A percentile compares a stretch with the other conserved stretches of the same genome.
Conservation (phyloP, 2,797 vertebrate species). For the Rhyacichthys aspro region DNA sequence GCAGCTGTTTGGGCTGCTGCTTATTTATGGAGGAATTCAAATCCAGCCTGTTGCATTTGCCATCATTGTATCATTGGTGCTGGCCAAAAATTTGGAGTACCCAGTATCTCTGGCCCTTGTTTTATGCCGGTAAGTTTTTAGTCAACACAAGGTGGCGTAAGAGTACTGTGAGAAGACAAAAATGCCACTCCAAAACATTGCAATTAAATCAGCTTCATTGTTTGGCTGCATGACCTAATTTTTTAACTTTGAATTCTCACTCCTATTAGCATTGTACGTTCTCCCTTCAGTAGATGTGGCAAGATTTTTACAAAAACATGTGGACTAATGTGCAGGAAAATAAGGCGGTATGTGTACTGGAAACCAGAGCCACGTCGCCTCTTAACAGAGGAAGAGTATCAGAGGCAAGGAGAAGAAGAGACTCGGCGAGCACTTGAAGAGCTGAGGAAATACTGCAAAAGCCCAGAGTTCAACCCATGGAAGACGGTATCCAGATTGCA, state of each 20-base stretch:
- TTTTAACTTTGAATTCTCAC: too few species aligned
- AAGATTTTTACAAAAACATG: neutral
- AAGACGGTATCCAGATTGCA: constrained; percentile 87
- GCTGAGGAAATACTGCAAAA: constrained; percentile 86
- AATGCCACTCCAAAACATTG: neutral
- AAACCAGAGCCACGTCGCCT: constrained; percentile 84
- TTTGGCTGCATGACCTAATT: too few species aligned
- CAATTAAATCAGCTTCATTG: neutral
- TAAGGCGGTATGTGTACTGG: constrained; percentile 61
- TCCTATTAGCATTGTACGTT: too few species aligned
- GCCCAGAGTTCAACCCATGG: constrained; percentile 92
- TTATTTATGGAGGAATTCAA: constrained; percentile 90
- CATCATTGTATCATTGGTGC: constrained; percentile 82
- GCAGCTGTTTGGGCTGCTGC: constrained; percentile 89
- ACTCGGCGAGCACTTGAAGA: constrained; percentile 88
- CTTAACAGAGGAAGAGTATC: constrained; percentile 92
- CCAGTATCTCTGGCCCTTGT: constrained; percentile 70
- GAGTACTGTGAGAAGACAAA: constrained; percentile 7
- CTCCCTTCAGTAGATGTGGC: too few species aligned
- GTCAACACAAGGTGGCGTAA: constrained; percentile 50
- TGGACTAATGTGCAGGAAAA: constrained; percentile 73
- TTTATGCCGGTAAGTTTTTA: constrained; percentile 68
- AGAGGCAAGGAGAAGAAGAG: constrained; percentile 87
- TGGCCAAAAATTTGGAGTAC: constrained; percentile 90
- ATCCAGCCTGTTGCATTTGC: constrained; percentile 87